Evolutionary conservation across 1,140 invertebrate species (phyloP).

Genomic region (Hermatobates lingyangjiaoensis): DNA sequence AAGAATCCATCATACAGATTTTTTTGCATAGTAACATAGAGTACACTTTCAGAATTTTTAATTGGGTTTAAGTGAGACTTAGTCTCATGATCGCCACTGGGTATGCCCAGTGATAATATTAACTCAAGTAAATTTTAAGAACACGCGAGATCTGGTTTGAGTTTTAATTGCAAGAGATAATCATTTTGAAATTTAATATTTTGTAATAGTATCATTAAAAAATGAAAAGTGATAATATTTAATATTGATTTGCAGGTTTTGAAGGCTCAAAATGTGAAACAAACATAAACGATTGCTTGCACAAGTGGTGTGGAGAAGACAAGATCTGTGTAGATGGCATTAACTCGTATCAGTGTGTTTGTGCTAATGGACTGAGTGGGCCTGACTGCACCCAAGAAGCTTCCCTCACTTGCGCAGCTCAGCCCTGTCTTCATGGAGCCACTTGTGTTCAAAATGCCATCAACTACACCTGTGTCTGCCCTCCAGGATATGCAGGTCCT

Average conservation of each 20-base stretch:
- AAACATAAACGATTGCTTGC: conserved; percentile 52
- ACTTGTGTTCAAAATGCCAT: conserved; percentile 37
- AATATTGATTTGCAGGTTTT: conserved; percentile 42
- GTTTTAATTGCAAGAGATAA: too few relatives aligned
- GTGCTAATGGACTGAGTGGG: conserved; percentile 55
- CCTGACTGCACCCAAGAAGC: conserved; percentile 30
- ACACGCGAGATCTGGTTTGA: too few relatives aligned
- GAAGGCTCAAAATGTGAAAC: conserved; percentile 57
- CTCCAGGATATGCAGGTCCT: conserved; percentile 44
- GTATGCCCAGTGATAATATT: too few relatives aligned
- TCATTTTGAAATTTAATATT: too few relatives aligned
- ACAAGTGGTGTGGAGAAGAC: conserved; percentile 39
- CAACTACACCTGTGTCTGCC: conserved; percentile 62
- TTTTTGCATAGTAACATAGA: too few relatives aligned
- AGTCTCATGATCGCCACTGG: too few relatives aligned
- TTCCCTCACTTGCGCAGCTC: conserved; percentile 16
- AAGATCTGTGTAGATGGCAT: conserved; percentile 44
- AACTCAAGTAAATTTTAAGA: background rate
- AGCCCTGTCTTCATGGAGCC: conserved; percentile 35
- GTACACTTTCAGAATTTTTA: too few relatives aligned
- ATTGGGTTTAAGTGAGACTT: too few relatives aligned
- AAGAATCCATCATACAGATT: too few relatives aligned
- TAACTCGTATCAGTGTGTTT: conserved; percentile 52
- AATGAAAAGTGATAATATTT: too few relatives aligned
- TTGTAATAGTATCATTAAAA: too few relatives aligned